Conservation (phyloP, 1,140 invertebrate species). For the Euschistus heros region DNA sequence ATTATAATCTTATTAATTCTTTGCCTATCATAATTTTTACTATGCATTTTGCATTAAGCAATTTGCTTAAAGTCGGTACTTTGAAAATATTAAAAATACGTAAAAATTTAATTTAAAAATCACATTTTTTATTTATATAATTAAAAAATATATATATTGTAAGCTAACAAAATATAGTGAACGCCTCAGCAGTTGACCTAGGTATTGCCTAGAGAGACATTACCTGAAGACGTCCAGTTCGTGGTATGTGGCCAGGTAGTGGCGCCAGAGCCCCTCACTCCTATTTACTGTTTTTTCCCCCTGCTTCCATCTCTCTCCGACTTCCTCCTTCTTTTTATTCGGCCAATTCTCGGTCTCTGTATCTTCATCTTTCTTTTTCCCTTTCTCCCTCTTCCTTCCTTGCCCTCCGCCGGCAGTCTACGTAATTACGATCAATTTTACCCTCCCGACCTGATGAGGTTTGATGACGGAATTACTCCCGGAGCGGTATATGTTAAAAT, state of each 20-base stretch:
- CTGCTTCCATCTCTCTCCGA: not conserved
- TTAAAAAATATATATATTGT: too few species aligned
- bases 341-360: not conserved
- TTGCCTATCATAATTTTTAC: too few species aligned
- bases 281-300: not conserved
- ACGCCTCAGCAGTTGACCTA: too few species aligned
- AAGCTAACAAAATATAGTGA: too few species aligned
- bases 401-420: not conserved
- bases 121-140: too few species aligned
- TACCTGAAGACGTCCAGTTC: too few species aligned
- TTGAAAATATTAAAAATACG: too few species aligned
- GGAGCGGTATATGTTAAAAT: not conserved
- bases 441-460: not conserved
- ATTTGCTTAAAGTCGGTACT: too few species aligned
- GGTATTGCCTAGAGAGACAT: too few species aligned
- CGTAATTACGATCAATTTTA: constrained; percentile 8
- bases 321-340: constrained; percentile 5
- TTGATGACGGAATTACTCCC: constrained; percentile 11
- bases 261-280: constrained; percentile 1
- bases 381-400: not conserved
- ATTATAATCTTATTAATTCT: too few species aligned
- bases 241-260: constrained; percentile 2
- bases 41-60: too few species aligned
- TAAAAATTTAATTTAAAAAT: too few species aligned
- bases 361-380: not conserved